These are phyloP conservation scores for Bombylius major DNA, from an alignment of 2,888 invertebrate species.

Conservation along the genomic window DNA sequence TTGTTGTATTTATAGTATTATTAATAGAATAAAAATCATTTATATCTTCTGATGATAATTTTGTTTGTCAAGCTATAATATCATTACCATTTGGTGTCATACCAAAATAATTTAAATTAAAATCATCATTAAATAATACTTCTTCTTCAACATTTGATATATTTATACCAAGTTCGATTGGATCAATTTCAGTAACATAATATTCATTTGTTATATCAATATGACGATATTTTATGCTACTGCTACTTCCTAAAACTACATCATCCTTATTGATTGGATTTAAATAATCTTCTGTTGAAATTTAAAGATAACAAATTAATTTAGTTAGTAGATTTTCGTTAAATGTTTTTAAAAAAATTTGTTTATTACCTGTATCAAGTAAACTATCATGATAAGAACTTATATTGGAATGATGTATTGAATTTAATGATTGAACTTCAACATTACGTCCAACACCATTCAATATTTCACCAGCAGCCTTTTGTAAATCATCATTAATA, in stretches of 20 bases:
- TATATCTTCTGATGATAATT: not conserved
- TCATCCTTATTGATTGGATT: conserved; percentile 65
- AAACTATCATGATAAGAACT: conserved; percentile 33
- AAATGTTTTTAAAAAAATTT: not conserved
- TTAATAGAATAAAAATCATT: not conserved
- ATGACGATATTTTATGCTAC: conserved; percentile 31
- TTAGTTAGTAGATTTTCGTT: not conserved
- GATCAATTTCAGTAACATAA: conserved; percentile 36
- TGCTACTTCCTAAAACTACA: conserved; percentile 63
- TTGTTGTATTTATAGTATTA: too few species aligned
- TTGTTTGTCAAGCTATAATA: conserved; percentile 33
- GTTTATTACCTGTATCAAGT: conserved; percentile 30
- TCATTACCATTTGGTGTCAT: conserved; percentile 30
- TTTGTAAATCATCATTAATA: conserved; percentile 37
- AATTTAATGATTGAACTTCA: conserved; percentile 39
- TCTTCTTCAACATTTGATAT: conserved; percentile 32
- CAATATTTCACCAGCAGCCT: conserved; percentile 46
- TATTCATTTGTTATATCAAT: conserved; percentile 18
- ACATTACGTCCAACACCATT: conserved; percentile 46
- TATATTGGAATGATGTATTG: conserved; percentile 14
- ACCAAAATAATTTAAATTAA: conserved; percentile 36
- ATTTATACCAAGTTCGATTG: conserved; percentile 36
- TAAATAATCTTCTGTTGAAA: conserved; percentile 43
- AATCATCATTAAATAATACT: conserved; percentile 35
- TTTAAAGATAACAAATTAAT: not conserved